Evolutionary conservation across 2,888 invertebrate genomes (phyloP).

Genomic region (Heliconius charithonia): DNA sequence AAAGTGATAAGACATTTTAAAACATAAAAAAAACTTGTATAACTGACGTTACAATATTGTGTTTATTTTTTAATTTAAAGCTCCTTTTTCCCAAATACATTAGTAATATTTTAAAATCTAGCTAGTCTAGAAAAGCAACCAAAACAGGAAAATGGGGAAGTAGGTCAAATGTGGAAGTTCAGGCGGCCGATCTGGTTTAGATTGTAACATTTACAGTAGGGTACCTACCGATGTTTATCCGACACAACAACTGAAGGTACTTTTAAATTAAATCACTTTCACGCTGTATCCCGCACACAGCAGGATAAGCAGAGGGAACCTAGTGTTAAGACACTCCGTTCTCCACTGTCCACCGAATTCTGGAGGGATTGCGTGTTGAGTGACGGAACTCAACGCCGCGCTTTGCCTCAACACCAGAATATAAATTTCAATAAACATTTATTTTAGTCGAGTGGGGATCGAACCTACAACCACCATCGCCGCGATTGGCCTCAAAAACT

Average conservation of each 20-base stretch:
- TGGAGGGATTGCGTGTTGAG: too few species aligned
- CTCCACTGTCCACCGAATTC: too few species aligned
- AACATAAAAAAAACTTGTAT: background rate
- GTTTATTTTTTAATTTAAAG: background rate
- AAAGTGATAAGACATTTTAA: background rate
- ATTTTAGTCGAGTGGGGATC: too few species aligned
- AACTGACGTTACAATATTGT: background rate
- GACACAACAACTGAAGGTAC: background rate
- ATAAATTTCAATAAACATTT: too few species aligned
- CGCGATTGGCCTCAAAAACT: too few species aligned
- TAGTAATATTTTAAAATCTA: conserved; percentile 14
- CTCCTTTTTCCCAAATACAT: background rate
- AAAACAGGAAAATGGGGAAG: conserved; percentile 33
- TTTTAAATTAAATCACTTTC: background rate
- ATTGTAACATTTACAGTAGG: conserved; percentile 31
- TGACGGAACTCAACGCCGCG: too few species aligned
- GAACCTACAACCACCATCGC: too few species aligned
- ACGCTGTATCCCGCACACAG: too few species aligned
- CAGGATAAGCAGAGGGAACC: too few species aligned
- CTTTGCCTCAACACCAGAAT: too few species aligned
- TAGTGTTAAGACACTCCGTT: too few species aligned
- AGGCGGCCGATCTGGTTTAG: conserved; percentile 28
- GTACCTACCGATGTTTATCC: conserved; percentile 11
- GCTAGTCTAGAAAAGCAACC: conserved; percentile 5
- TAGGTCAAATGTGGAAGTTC: conserved; percentile 40